These are phyloP conservation scores for Palythoa grandiflora DNA, from an alignment of 92 coral and sea anemone genomes.

Conservation along the genomic window DNA sequence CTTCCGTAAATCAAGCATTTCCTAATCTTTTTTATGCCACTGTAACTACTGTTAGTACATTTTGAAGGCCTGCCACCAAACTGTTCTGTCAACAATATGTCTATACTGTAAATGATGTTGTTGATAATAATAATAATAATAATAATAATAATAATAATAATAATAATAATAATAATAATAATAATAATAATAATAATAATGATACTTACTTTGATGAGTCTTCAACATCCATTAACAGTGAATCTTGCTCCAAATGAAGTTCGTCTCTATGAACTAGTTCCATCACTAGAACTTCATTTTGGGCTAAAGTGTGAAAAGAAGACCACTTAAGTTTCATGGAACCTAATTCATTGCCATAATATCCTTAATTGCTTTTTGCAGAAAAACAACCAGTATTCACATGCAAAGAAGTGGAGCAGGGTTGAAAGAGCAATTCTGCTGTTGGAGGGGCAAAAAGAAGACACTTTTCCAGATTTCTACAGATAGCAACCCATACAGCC, in stretches of 20 bases:
- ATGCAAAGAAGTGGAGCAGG: not conserved
- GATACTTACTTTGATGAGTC: constrained; percentile 97
- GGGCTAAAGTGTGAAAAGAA: constrained; percentile 68
- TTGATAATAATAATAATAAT: not conserved
- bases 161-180: not conserved
- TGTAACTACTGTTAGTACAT: no score
- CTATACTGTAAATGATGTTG: not conserved
- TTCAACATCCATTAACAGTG: constrained; percentile 96
- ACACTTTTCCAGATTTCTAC: no score
- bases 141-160: no score
- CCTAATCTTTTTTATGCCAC: no score
- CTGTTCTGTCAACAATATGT: not conserved
- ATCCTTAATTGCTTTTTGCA: not conserved
- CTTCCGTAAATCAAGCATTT: no score
- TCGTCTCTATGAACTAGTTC: constrained; percentile 90
- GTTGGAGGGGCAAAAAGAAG: no score
- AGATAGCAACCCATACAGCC: no score
- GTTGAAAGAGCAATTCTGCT: no score
- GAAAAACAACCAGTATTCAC: not conserved
- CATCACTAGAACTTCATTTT: constrained; percentile 89
- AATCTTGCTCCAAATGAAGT: constrained; percentile 91
- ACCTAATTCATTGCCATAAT: not conserved
- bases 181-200: not conserved
- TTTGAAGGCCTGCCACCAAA: no score
- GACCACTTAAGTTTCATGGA: not conserved